These are phyloP conservation scores for Ormyrus rosae DNA, from an alignment of 2,888 invertebrate species.

Conservation along the genomic window DNA sequence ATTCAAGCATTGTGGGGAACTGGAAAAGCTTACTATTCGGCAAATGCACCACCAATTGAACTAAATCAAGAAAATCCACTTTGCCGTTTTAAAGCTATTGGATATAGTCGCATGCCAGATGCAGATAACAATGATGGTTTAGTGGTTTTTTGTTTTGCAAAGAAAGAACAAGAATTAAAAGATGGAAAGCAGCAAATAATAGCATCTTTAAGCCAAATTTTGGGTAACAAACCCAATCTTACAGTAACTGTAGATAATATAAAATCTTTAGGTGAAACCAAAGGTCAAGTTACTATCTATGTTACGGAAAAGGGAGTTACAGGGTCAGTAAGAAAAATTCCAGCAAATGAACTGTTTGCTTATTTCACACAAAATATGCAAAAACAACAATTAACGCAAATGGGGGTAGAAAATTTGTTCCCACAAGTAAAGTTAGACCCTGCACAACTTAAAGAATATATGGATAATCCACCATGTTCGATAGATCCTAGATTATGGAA, in stretches of 20 bases:
- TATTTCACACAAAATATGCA: conserved; percentile 84
- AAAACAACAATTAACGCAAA: conserved; percentile 83
- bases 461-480: conserved; percentile 93
- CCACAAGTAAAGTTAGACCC: conserved; percentile 87
- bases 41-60: conserved; percentile 86
- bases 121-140: conserved; percentile 94
- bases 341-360: conserved; percentile 83
- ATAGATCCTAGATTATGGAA: conserved; percentile 96
- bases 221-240: conserved; percentile 92
- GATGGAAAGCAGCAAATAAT: conserved; percentile 76
- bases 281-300: conserved; percentile 85
- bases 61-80: conserved; percentile 93
- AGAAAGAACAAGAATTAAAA: conserved; percentile 87
- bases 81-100: conserved; percentile 95
- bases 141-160: conserved; percentile 90
- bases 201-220: conserved; percentile 81
- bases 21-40: conserved; percentile 89
- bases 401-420: conserved; percentile 84
- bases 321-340: conserved; percentile 82
- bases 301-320: conserved; percentile 84
- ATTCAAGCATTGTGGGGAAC: conserved; percentile 93
- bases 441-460: conserved; percentile 89
- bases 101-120: conserved; percentile 91
- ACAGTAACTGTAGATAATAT: conserved; percentile 86
- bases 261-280: conserved; percentile 86